Evolutionary conservation across 1,140 invertebrate genomes (phyloP).

Genomic region (Trichonephila clavipes): DNA sequence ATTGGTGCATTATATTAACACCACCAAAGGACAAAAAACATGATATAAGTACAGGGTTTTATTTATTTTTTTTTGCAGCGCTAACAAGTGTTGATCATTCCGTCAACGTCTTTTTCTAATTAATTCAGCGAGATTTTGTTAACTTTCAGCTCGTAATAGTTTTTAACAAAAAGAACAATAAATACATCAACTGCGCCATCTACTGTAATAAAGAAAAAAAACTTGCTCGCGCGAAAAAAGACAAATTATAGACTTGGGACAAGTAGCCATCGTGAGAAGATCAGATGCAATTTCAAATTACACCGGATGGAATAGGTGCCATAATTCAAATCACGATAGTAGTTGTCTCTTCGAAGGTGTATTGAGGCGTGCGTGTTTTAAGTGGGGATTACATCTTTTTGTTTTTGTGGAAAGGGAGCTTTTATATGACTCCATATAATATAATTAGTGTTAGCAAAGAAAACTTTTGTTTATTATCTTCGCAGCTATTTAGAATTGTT

Average conservation of each 20-base stretch:
- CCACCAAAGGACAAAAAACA: neutral
- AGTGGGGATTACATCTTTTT: no score
- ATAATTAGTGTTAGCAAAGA: no score
- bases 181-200: neutral
- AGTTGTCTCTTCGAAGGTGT: neutral
- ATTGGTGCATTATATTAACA: neutral
- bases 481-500: no score
- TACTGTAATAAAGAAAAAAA: no score
- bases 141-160: neutral
- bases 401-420: no score
- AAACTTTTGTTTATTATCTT: no score
- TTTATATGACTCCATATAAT: no score
- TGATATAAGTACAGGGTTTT: neutral
- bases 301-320: neutral
- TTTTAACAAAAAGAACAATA: constrained; percentile 31
- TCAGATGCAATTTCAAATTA: neutral
- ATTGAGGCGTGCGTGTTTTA: neutral
- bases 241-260: constrained; percentile 2
- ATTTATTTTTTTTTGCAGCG: neutral
- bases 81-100: constrained; percentile 22
- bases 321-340: constrained; percentile 18
- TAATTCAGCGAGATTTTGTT: constrained; percentile 10
- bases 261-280: neutral
- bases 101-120: constrained; percentile 3
- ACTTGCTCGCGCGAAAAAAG: neutral